Conservation (phyloP, 2,113 vertebrate species). For the Xerus inauris region DNA sequence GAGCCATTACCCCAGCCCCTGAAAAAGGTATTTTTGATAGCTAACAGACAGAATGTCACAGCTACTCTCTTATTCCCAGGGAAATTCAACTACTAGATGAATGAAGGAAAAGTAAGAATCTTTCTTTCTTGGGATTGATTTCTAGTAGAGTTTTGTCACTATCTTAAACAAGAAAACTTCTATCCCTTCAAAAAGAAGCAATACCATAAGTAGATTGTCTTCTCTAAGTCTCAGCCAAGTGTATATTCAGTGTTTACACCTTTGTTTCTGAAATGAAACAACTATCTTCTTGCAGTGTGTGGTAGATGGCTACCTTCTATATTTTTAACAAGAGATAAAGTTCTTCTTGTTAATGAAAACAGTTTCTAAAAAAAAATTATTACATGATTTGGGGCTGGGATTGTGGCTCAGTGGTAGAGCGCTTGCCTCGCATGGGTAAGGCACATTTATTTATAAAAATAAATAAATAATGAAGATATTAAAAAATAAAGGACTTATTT, state of each 20-base stretch:
- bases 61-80: constrained; percentile 32
- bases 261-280: constrained; percentile 60
- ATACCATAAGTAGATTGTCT: background rate
- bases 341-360: constrained; percentile 51
- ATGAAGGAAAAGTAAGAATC: constrained; percentile 28
- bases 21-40: background rate
- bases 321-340: constrained; percentile 46
- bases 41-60: background rate
- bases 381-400: too few species aligned
- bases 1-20: too few species aligned
- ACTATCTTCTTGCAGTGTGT: background rate
- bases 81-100: constrained; percentile 2
- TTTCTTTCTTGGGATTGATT: constrained; percentile 50
- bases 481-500: too few species aligned
- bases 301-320: background rate
- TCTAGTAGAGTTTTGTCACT: constrained; percentile 21
- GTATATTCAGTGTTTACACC: constrained; percentile 31
- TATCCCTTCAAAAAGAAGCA: constrained; percentile 52
- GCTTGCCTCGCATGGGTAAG: too few species aligned
- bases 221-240: constrained; percentile 43
- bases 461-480: too few species aligned
- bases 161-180: constrained; percentile 46
- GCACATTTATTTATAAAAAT: too few species aligned
- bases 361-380: background rate
- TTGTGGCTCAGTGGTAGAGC: too few species aligned